phyloP scores from a whole-genome alignment of 2,888 invertebrate species.

The Linnaemya vulpina region DNA sequence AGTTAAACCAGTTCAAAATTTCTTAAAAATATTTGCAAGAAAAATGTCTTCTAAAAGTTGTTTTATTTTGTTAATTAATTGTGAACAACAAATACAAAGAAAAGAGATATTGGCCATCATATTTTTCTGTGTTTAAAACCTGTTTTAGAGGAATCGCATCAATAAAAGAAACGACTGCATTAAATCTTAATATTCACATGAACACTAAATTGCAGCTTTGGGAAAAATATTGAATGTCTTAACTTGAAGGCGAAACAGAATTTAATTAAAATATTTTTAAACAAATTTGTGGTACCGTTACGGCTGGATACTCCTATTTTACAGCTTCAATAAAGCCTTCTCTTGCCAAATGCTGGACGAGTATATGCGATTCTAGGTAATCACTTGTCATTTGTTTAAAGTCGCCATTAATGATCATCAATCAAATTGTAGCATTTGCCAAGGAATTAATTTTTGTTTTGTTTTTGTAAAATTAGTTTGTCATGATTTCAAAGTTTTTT shows the following conservation, averaged over 20 bases:
- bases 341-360: neutral
- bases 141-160: slow-evolving; percentile 6
- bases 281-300: slow-evolving; percentile 39
- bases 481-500: slow-evolving; percentile 48
- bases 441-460: neutral
- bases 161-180: slow-evolving; percentile 14
- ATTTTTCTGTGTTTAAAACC: slow-evolving; percentile 14
- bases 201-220: neutral
- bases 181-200: slow-evolving; percentile 24
- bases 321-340: neutral
- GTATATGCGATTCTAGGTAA: slow-evolving; percentile 31
- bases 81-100: slow-evolving; percentile 7
- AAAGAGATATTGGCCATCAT: neutral
- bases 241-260: slow-evolving; percentile 16
- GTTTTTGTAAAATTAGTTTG: slow-evolving; percentile 31
- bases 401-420: slow-evolving; percentile 61
- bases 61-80: slow-evolving; percentile 55
- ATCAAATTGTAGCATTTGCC: slow-evolving; percentile 48
- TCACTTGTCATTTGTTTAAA: slow-evolving; percentile 60
- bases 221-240: slow-evolving; percentile 42
- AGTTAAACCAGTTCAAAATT: slow-evolving; percentile 42
- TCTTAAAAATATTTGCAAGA: neutral
- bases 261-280: slow-evolving; percentile 61
- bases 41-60: slow-evolving; percentile 13
- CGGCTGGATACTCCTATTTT: slow-evolving; percentile 36